Evolutionary conservation across 2,888 invertebrate species (phyloP), one percentile per base, ranked within the genome.

Genomic region (Apodemia zela): DNA sequence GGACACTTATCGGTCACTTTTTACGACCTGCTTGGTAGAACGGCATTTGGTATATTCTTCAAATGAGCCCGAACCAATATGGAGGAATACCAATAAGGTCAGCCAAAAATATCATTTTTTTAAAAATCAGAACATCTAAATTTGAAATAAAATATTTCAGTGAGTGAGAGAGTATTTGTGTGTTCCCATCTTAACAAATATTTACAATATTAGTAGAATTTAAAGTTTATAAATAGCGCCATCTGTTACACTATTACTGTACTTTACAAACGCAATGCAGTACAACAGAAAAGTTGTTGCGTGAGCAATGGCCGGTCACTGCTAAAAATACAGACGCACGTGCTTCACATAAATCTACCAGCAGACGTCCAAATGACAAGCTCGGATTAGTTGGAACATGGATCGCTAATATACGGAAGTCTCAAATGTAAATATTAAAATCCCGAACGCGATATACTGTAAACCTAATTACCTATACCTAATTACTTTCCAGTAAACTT

Each of bases 321-420:
- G 59, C 68, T 65, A 59, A 67, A 69, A 69, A 66, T 69, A 69
- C 33, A 66, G 35, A 10, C 60, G 63, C 67, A 67, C 68, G 64
- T 64, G 68, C 62, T 62, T 63, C 59, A 51, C 29, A 68, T 66
- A 64, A 59, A 68, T 68, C 67, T 64, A 67, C 59, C 59, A 51
- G 17, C 63, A 33, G 49, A 59, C 51, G 61, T 58, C 35, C 13
- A 58, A 59, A 61, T 57, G 57, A 57, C 57, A 57, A 57, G 25
- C 57, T 57, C 57, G n/a, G 25, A 25, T n/a, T 29, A 8, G 57
- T 25, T 15, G 54, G n/a, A 57, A 57, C 54, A 57, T 57, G n/a
- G 29, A 57, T 25, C 8, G 13, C 51, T 47, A 57, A 29, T 2
- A 29, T 25, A 15, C 29, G 57, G 25, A 57, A 57, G 29, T 57